A percentile compares a stretch with the other conserved stretches of the same genome.
Conservation (phyloP, 2,888 invertebrate species). For the Eudemis profundana region DNA sequence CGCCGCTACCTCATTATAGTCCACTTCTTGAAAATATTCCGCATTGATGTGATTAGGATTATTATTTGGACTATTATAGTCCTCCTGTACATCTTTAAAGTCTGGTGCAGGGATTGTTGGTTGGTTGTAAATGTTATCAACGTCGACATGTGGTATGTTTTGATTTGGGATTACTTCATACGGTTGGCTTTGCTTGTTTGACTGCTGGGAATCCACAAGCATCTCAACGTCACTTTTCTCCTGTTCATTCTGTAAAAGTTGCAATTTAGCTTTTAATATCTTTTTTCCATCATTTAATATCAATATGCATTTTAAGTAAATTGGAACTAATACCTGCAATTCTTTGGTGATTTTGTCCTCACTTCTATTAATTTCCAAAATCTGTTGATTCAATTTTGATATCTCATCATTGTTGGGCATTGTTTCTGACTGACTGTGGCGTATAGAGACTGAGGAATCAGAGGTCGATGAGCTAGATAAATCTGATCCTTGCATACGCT, state of each 20-base stretch:
- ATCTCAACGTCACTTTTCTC: not conserved
- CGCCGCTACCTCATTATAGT: not conserved
- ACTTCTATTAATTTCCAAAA: not conserved
- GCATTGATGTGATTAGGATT: no score
- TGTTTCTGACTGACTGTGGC: no score
- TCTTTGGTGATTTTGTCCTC: slow-evolving; percentile 1
- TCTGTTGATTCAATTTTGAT: not conserved
- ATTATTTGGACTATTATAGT: no score
- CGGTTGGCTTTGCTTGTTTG: not conserved
- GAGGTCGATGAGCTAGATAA: not conserved
- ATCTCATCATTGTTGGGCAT: not conserved
- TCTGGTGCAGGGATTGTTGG: not conserved
- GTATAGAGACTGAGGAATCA: not conserved
- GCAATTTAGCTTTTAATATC: not conserved
- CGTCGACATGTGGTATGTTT: not conserved
- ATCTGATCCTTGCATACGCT: not conserved
- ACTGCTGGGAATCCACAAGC: not conserved
- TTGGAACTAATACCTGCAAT: not conserved
- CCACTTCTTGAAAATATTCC: not conserved
- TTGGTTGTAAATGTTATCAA: not conserved
- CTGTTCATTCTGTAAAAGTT: slow-evolving; percentile 9
- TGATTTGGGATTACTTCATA: not conserved
- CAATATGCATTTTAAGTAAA: not conserved
- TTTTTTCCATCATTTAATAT: not conserved
- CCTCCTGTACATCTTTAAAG: no score